Base-by-base conservation (phyloP, 2,797 vertebrate genomes). In the Pachyuromys duprasi region DNA sequence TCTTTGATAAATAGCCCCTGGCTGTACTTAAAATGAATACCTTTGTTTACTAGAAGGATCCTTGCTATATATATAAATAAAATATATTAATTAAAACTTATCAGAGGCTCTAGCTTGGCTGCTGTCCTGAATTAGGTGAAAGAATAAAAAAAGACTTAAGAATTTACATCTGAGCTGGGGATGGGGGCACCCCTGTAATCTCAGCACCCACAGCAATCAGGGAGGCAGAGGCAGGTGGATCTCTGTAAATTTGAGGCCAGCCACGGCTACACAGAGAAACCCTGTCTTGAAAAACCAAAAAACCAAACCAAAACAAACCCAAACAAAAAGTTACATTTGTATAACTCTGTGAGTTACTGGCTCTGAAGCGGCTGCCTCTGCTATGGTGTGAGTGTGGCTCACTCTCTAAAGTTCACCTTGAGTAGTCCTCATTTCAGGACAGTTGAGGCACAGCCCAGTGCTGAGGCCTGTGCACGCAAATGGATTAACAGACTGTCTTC, bases 1-100 rank as follows among this genome's bases (percentile, higher is more conserved):
- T 49, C n/a, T 82, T 22, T 80, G 49, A 93, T 65, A 89, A 86
- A 89, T 14, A 33, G 36, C 17, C 62, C 95, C 65, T 39, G 26
- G 13, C 74, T 18, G 90, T 92, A 55, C 53, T 93, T 79, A 81
- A 80, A 90, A 90, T 24, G 33, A 15, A 76, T 57, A 95, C n/a
- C 8, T 91, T 26, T 67, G 86, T 39, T 93, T 7, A 83, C 49
- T 84, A 93, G 49, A 70, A 89, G 95, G 65, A 80, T n/a, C 88
- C 36, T 80, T 87, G 36, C 78, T 93, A 69, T 80, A 31, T 9
- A 49, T 49, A 49, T 8, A 49, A 74, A 69, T 88, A 3, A 92
- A 55, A 89, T 83, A 84, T 72, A 60, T 92, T 65, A 80, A 90
- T 82, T 92, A 93, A 70, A 81, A 76, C 13, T 45, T 87, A 55